Evolutionary conservation across 2,888 invertebrate genomes (phyloP).

Genomic region (Dolichomitus sp.): DNA sequence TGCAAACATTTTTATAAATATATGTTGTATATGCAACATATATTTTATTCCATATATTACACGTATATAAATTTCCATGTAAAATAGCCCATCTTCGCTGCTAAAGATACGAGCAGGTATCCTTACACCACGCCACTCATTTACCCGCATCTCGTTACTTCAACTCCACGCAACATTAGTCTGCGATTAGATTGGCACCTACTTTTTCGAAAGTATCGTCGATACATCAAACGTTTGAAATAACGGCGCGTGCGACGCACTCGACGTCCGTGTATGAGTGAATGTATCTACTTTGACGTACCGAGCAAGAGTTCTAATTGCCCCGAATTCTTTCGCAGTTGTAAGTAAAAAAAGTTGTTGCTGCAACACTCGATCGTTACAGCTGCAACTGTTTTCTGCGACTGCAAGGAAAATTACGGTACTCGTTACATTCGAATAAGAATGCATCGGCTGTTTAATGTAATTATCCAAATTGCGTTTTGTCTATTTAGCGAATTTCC

Average conservation of each 20-base stretch:
- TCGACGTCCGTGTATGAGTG: constrained; percentile 28
- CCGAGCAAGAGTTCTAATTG: constrained; percentile 51
- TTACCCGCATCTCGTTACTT: constrained; percentile 1
- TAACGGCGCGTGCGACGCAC: constrained; percentile 6
- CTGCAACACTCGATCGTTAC: constrained; percentile 16
- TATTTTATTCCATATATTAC: not conserved
- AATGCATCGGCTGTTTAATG: not conserved
- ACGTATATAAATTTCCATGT: too few species aligned
- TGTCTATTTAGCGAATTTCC: not conserved
- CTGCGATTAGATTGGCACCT: constrained; percentile 7
- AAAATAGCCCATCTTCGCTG: too few species aligned
- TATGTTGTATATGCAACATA: not conserved
- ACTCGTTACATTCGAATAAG: not conserved
- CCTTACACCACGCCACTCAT: not conserved
- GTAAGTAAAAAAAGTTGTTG: constrained; percentile 1
- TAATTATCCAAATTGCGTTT: not conserved
- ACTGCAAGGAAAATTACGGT: not conserved
- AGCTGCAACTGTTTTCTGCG: not conserved
- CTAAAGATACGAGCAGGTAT: not conserved
- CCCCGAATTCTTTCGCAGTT: constrained; percentile 60
- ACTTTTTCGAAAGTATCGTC: constrained; percentile 19
- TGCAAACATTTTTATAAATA: too few species aligned
- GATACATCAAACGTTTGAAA: constrained; percentile 42
- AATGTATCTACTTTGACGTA: constrained; percentile 23
- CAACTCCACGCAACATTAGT: not conserved